Evolutionary conservation across 1,140 invertebrate species (phyloP).

Genomic region (Solenopsis invicta): DNA sequence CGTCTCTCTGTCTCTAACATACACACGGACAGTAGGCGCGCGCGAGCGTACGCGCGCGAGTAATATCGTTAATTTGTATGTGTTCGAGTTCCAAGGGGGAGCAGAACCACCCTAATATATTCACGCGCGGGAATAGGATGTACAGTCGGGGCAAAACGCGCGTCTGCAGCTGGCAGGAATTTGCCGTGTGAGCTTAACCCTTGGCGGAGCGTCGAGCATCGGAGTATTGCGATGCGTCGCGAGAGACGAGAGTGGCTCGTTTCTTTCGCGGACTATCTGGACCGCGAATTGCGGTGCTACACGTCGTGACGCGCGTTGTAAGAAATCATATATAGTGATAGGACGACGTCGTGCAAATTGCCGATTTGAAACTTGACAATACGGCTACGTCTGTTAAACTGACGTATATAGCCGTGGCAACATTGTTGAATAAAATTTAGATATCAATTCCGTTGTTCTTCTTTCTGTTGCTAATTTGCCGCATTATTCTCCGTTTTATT

Average conservation of each 20-base stretch:
- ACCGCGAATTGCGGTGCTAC: too few species aligned
- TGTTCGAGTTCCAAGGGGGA: slow-evolving; percentile 85
- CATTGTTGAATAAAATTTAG: neutral
- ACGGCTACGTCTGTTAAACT: neutral
- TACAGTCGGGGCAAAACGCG: slow-evolving; percentile 83
- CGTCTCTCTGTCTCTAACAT: slow-evolving; percentile 77
- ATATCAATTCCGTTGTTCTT: neutral
- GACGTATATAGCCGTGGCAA: neutral
- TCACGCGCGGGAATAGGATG: slow-evolving; percentile 82
- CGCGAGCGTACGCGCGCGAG: slow-evolving; percentile 76
- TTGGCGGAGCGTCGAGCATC: slow-evolving; percentile 18
- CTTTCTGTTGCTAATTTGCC: neutral
- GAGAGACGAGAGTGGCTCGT: slow-evolving; percentile 24
- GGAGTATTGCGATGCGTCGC: neutral
- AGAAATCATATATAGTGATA: neutral
- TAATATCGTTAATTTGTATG: slow-evolving; percentile 86
- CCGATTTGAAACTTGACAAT: neutral
- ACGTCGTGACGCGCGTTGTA: neutral
- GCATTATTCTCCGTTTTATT: neutral
- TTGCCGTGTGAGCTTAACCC: slow-evolving; percentile 41
- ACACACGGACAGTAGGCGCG: slow-evolving; percentile 78
- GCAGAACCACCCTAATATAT: slow-evolving; percentile 85
- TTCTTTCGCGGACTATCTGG: slow-evolving; percentile 27
- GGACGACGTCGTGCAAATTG: neutral
- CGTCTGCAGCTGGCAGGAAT: slow-evolving; percentile 73